Evolutionary conservation across 2,888 invertebrate genomes (phyloP), one percentile per base, ranked within the genome.

Genomic region (Lathronympha strigana): DNA sequence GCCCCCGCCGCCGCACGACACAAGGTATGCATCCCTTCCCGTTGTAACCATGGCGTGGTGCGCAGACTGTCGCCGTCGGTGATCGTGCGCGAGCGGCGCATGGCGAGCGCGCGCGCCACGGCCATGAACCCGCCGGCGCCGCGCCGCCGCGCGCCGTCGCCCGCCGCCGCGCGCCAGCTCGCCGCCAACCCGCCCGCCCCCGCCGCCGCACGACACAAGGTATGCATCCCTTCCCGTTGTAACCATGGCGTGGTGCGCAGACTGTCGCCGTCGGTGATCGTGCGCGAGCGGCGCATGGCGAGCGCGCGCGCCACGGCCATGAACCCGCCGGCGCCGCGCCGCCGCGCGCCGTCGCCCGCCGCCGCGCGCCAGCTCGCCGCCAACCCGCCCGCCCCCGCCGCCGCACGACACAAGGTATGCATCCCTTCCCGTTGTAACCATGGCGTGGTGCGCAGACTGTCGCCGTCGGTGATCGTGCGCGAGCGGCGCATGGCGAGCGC

Each of bases 41-140:
- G 4, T 3, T 15, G 43, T 47, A 47, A 47, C 23, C 23, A 3
- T 0, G 11, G 0, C 4, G 11, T n/a, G 0, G 8, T 3, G 23
- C 21, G 54, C 76, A 91, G 91, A 75, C 72, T 94, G 73, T 94
- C 94, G 3, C 94, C 94, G 68, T 94, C 94, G 70, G 94, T 94
- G 79, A 94, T 94, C 71, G 94, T 94, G 0, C 94, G 94, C 61
- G 94, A 94, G 84, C 90, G 94, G 66, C 93, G 94, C 67, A 89
- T 94, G 73, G 94, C 94, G 45, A 93, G 92, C 28, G 95, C 95
- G 74, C 93, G 95, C 53, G 94, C 95, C 4, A 94, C 95, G 66
- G 88, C 95, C 68, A 95, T 95, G 95, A 95, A 95, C 87, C 95
- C 95, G 68, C 95, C 95, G 15, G 95, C 95, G 69, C 95, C 95